Evolutionary conservation across 2,888 invertebrate species (phyloP).

Genomic region (Ellobium chinense): DNA sequence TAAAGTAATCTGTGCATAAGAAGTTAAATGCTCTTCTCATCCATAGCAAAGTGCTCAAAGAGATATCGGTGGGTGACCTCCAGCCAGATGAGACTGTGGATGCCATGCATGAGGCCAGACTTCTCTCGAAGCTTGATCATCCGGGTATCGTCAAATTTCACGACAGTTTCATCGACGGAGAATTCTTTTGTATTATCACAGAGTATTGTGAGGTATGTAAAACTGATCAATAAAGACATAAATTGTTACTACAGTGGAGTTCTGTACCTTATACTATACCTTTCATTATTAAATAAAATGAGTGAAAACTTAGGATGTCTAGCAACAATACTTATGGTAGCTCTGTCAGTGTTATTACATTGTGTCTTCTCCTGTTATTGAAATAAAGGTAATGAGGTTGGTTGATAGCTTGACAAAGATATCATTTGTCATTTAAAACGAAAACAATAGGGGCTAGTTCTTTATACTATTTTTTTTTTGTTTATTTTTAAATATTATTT

Average conservation of each 20-base stretch:
- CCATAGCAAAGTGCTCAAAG: slow-evolving; percentile 78
- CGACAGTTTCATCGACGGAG: slow-evolving; percentile 78
- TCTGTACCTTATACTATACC: neutral
- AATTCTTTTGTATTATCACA: slow-evolving; percentile 78
- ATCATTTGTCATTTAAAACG: too few relatives aligned
- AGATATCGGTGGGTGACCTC: slow-evolving; percentile 78
- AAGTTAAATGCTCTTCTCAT: neutral
- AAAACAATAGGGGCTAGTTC: too few relatives aligned
- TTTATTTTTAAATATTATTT: neutral
- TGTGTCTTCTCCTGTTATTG: neutral
- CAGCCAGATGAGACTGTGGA: slow-evolving; percentile 78
- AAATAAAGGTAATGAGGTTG: too few relatives aligned
- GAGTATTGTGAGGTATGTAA: slow-evolving; percentile 78
- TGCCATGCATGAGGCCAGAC: slow-evolving; percentile 77
- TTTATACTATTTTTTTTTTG: neutral
- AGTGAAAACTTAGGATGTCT: too few relatives aligned
- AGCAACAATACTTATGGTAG: neutral
- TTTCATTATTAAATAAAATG: too few relatives aligned
- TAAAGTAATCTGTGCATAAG: too few relatives aligned
- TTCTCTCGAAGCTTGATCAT: slow-evolving; percentile 76
- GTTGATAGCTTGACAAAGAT: too few relatives aligned
- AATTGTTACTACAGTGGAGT: neutral
- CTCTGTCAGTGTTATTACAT: neutral
- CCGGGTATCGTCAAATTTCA: slow-evolving; percentile 78
- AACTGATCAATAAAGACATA: too few relatives aligned